Base-by-base conservation (phyloP, 2,113 vertebrate genomes). In the Columbina picui region DNA sequence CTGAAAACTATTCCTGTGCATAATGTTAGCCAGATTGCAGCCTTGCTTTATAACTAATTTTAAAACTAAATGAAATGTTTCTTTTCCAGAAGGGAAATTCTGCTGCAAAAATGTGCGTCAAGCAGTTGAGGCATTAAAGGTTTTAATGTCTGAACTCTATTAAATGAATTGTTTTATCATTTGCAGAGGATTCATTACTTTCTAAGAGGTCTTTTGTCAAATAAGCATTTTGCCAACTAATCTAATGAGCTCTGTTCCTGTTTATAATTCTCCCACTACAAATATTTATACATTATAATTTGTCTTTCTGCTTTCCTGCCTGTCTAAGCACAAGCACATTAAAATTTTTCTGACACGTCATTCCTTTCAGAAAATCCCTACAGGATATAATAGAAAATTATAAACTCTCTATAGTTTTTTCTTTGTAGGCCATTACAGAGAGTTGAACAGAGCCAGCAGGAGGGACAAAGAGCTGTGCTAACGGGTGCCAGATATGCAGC, bases 201-300 rank as follows among this genome's bases (percentile, higher is more conserved):
- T 91, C 78, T 90, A 85, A 94, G 87, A 96, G 82, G 85, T 63
- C 87, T 95, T 95, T 96, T 95, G 89, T 93, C 82, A 91, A 94
- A 93, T 83, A 74, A 94, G 53, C 67, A 15, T 91, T 94, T 91
- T 92, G 59, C 71, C 86, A 92, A 90, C 78, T 63, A 74, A 94
- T 70, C 87, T 95, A 80, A 95, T 95, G 84, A 92, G 34, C 38
- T 94, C 92, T 75, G 75, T 92, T 91, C 82, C 90, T 90, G 52
- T 90, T 97, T 74, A n/a, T 86, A 88, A 77, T 94, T 96, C 85
- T 91, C 57, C 21, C 68, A 84, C 67, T 93, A 90, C 93, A 93
- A 96, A 97, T 95, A 94, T 93, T 96, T 96, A 53, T 85, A 69
- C 14, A 2, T 77, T 86, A 59, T 92, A 81, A 95, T 96, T 88